A percentile compares a stretch with the other conserved stretches of the same genome.
Conservation (phyloP, 2,888 invertebrate genomes). For the Melinaea menophilus region DNA sequence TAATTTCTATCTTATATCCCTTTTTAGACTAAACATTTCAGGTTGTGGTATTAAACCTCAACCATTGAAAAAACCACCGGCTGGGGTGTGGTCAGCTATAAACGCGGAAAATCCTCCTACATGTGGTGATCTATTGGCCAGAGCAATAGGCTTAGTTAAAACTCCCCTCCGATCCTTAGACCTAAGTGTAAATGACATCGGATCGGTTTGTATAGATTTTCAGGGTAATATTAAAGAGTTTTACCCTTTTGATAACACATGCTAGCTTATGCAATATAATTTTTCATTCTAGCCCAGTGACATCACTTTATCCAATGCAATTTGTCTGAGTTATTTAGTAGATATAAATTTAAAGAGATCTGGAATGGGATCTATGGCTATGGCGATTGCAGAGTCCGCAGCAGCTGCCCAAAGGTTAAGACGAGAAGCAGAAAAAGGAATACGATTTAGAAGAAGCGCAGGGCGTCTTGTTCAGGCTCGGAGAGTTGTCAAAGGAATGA, state of each 20-base stretch:
- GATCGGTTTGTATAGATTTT: constrained; percentile 46
- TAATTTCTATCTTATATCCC: too few relatives aligned
- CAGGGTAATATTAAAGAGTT: too few relatives aligned
- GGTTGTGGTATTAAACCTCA: constrained; percentile 69
- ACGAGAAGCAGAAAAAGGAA: constrained; percentile 69
- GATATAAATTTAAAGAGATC: constrained; percentile 69
- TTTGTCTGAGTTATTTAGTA: constrained; percentile 66
- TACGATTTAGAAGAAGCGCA: constrained; percentile 67
- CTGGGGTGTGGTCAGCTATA: constrained; percentile 72
- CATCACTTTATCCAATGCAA: constrained; percentile 61
- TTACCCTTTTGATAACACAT: too few relatives aligned
- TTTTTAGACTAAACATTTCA: constrained; percentile 64
- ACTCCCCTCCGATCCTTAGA: constrained; percentile 69
- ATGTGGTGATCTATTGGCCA: constrained; percentile 69
- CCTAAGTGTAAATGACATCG: constrained; percentile 71
- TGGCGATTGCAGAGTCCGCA: constrained; percentile 68
- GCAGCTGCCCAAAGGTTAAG: constrained; percentile 66
- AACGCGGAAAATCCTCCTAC: constrained; percentile 69
- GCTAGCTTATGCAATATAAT: too few relatives aligned
- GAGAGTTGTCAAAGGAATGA: constrained; percentile 69
- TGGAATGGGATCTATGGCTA: constrained; percentile 65
- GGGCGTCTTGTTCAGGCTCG: constrained; percentile 67
- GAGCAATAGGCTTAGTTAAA: constrained; percentile 71
- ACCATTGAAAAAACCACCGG: constrained; percentile 58
- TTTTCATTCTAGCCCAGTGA: constrained; percentile 57